These are phyloP conservation scores for Cremastinae sp. DNA, from an alignment of 2,888 invertebrate genomes.

Conservation along the genomic window DNA sequence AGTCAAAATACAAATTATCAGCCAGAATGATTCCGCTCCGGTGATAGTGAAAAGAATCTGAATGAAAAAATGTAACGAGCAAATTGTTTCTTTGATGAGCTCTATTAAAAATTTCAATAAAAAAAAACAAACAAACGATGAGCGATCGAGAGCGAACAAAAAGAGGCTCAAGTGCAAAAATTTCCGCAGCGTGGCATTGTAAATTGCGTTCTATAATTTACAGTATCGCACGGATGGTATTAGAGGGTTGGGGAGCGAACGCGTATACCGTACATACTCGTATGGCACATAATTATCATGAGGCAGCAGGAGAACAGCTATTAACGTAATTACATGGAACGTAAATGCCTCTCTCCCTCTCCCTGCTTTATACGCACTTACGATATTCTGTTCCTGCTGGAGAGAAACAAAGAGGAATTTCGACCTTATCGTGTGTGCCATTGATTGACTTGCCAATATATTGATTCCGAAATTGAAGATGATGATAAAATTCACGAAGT, in stretches of 20 bases:
- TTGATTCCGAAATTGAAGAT: no score
- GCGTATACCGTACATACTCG: slow-evolving; percentile 32
- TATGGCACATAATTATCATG: slow-evolving; percentile 59
- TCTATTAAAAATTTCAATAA: no score
- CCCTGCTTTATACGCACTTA: slow-evolving; percentile 41
- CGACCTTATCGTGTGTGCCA: no score
- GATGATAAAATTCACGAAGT: no score
- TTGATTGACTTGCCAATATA: no score
- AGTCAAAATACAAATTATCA: no score
- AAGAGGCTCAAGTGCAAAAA: slow-evolving; percentile 30
- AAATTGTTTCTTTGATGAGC: no score
- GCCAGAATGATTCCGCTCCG: no score
- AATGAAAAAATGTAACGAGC: no score
- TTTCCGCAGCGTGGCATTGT: slow-evolving; percentile 30
- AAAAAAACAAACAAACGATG: not conserved
- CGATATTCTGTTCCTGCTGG: slow-evolving; percentile 38
- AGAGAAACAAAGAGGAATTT: not conserved
- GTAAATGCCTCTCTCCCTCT: slow-evolving; percentile 59
- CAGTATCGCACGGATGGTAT: slow-evolving; percentile 20
- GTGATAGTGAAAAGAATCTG: no score
- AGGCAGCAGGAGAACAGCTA: slow-evolving; percentile 58
- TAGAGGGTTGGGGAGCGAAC: slow-evolving; percentile 30
- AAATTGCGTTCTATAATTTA: slow-evolving; percentile 46
- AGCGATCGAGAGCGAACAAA: slow-evolving; percentile 13
- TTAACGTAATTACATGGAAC: slow-evolving; percentile 63